Evolutionary conservation across 2,113 vertebrate genomes (phyloP).

Genomic region (Oreocharis arfaki): DNA sequence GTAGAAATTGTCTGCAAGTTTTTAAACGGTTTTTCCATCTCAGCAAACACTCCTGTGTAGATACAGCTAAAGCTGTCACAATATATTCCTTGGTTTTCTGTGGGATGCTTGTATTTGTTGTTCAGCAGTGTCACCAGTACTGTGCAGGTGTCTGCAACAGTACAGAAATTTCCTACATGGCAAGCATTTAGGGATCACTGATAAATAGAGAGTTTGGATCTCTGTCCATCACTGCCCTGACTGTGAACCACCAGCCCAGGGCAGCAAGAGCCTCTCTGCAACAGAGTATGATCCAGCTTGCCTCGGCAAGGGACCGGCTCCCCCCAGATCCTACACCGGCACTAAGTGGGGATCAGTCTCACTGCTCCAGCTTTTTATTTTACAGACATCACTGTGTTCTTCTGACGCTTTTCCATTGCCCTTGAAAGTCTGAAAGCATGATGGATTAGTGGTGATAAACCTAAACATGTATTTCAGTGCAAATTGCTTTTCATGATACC

Average conservation of each 20-base stretch:
- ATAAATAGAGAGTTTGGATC: not conserved
- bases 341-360: not conserved
- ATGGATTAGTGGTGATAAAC: not conserved
- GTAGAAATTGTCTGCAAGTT: not conserved
- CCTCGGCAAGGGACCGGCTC: not conserved
- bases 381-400: not conserved
- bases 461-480: not conserved
- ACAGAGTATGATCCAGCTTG: rapidly evolving
- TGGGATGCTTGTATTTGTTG: not conserved
- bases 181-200: not conserved
- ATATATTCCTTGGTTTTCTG: not conserved
- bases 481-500: not conserved
- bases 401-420: not conserved
- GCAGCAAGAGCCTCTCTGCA: not conserved
- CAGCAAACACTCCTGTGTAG: not conserved
- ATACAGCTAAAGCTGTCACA: not conserved
- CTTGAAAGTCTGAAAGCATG: not conserved
- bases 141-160: rapidly evolving
- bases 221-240: not conserved
- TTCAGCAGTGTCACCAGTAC: not conserved
- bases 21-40: not conserved
- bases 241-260: not conserved
- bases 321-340: not conserved
- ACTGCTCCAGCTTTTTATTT: not conserved
- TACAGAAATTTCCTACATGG: not conserved